Evolutionary conservation across 2,797 vertebrate species (phyloP).

Genomic region (Melanogrammus aeglefinus): DNA sequence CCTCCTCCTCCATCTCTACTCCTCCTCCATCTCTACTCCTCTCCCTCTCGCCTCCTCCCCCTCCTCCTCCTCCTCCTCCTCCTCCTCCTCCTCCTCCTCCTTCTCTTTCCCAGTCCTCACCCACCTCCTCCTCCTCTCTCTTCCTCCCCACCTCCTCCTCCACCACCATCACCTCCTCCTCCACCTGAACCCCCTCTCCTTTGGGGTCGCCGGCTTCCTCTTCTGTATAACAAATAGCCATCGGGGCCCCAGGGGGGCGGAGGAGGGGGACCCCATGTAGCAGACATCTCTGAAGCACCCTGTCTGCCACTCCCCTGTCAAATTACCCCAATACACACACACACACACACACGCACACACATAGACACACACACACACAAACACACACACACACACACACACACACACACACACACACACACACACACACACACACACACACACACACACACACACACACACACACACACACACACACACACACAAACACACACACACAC

Average conservation of each 20-base stretch:
- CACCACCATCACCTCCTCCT: conserved; percentile 5
- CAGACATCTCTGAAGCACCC: conserved; percentile 50
- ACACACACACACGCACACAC: conserved; percentile 16
- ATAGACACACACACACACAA: too few relatives aligned
- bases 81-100: too few relatives aligned
- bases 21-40: too few relatives aligned
- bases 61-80: too few relatives aligned
- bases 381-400: too few relatives aligned
- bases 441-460: too few relatives aligned
- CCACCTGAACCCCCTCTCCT: conserved; percentile 12
- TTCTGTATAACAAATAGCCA: conserved; percentile 92
- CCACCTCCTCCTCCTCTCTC: background rate
- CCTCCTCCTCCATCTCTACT: too few relatives aligned
- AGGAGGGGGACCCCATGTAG: conserved; percentile 83
- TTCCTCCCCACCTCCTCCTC: conserved; percentile 3
- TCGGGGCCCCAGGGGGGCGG: conserved; percentile 78
- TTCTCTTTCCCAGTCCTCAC: too few relatives aligned
- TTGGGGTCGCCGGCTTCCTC: conserved; percentile 60
- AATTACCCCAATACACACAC: conserved; percentile 22
- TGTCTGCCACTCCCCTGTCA: conserved; percentile 51
- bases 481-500: background rate
- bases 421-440: too few relatives aligned
- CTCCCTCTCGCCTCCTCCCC: too few relatives aligned
- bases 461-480: conserved; percentile 25
- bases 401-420: too few relatives aligned